Evolutionary conservation across 2,113 vertebrate genomes (phyloP).

Genomic region (Oenanthe melanoleuca): DNA sequence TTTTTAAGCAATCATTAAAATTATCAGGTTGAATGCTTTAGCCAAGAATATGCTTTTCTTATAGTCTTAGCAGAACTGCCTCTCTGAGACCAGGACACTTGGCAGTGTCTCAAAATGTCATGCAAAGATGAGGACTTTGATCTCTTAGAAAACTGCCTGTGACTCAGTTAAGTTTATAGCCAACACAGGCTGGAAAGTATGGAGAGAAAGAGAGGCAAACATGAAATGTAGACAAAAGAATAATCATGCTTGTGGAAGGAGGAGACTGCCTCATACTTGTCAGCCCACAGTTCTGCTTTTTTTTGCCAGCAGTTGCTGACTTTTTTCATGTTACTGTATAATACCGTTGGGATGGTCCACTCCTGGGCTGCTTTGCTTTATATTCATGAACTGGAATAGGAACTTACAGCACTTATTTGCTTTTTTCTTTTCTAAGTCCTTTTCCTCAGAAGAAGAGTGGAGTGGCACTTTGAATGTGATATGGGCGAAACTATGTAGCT

Average conservation of each 20-base stretch:
- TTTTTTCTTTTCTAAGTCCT: background rate
- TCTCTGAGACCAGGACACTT: background rate
- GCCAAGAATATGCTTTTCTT: background rate
- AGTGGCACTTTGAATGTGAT: background rate
- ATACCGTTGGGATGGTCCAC: accelerated
- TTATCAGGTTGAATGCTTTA: background rate
- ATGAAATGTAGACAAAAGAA: background rate
- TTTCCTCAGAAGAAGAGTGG: background rate
- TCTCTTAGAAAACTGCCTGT: background rate
- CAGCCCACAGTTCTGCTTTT: background rate
- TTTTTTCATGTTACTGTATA: background rate
- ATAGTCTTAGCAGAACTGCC: background rate
- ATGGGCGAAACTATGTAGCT: background rate
- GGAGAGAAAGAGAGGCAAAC: background rate
- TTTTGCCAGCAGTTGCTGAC: background rate
- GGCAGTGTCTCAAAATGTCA: background rate
- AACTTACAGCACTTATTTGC: background rate
- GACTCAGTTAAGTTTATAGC: background rate
- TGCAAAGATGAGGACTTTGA: background rate
- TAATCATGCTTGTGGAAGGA: background rate
- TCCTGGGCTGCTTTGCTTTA: background rate
- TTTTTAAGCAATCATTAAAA: background rate
- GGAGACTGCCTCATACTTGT: background rate
- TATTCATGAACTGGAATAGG: background rate
- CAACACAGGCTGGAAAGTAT: background rate